Conservation (phyloP, 53 echinoderm and acorn worm species). For the Crossaster papposus region DNA sequence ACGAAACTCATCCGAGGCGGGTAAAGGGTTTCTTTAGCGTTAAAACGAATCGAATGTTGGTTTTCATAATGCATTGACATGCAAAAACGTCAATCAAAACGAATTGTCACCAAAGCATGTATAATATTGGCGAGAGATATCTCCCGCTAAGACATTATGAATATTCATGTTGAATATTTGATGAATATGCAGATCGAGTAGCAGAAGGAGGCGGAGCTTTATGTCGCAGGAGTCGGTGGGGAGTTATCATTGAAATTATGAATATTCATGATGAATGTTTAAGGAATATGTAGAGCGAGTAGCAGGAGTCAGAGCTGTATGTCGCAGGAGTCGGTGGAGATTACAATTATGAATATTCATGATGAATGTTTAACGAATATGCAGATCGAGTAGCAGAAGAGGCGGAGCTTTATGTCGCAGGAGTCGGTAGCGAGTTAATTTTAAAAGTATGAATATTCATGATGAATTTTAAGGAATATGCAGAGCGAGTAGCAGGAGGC, state of each 20-base stretch:
- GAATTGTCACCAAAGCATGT: no score
- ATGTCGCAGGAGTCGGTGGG: conserved; percentile 57
- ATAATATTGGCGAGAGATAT: no score
- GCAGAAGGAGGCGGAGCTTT: conserved; percentile 48
- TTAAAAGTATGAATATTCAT: background rate
- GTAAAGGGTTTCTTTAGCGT: no score
- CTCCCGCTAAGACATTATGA: no score
- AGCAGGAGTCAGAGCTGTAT: background rate
- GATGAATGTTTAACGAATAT: conserved; percentile 18
- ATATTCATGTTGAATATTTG: conserved; percentile 2
- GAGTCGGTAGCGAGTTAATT: background rate
- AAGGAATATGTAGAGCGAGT: conserved; percentile 13
- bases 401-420: background rate
- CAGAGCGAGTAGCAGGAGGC: conserved; percentile 8
- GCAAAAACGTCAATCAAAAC: no score
- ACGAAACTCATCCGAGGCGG: no score
- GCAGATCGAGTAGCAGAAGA: conserved; percentile 21
- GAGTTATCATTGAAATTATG: conserved; percentile 10
- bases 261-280: conserved; percentile 4
- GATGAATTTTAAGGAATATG: conserved; percentile 19
- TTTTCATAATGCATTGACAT: no score
- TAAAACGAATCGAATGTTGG: no score
- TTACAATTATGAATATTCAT: background rate
- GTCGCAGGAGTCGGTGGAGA: no score
- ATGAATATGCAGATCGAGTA: conserved; percentile 25